Percentiles rank a stretch among this genome's conserved stretches.
Evolutionary conservation across 2,888 invertebrate species (phyloP).

Genomic region (Rhagonycha fulva): DNA sequence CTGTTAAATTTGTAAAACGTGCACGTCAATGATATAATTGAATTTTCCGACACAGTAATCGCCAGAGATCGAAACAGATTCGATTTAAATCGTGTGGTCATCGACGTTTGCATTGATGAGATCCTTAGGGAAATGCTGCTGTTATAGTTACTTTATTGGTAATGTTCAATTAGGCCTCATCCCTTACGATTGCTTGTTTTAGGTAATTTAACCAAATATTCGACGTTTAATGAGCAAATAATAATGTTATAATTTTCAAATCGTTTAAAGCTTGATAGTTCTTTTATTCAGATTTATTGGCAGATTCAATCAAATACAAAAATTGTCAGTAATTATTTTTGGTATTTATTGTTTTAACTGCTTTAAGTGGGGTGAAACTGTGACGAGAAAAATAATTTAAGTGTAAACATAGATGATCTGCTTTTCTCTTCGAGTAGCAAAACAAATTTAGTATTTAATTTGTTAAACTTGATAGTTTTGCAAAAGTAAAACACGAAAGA

Average conservation of each 20-base stretch:
- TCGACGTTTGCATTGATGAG: conserved; percentile 50
- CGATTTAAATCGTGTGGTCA: conserved; percentile 51
- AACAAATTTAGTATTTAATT: too few species aligned
- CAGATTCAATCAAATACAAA: too few species aligned
- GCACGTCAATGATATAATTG: conserved; percentile 45
- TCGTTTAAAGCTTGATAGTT: background rate
- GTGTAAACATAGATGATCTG: too few species aligned
- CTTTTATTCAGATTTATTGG: background rate
- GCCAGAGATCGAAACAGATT: conserved; percentile 50
- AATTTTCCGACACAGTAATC: conserved; percentile 46
- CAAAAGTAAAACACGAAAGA: too few species aligned
- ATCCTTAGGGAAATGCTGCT: conserved; percentile 42
- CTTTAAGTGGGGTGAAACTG: too few species aligned
- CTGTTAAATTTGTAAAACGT: conserved; percentile 41
- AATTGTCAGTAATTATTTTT: too few species aligned
- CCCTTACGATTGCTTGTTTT: background rate
- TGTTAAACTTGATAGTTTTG: too few species aligned
- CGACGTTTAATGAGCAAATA: background rate
- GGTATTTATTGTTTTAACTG: too few species aligned
- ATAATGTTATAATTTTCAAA: background rate
- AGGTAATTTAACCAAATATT: background rate
- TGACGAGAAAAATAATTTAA: too few species aligned
- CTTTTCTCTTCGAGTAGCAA: too few species aligned
- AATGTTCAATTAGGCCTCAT: background rate
- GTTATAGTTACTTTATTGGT: conserved; percentile 34